Evolutionary conservation across 2,888 invertebrate genomes (phyloP).

Genomic region (Dicycla oo): DNA sequence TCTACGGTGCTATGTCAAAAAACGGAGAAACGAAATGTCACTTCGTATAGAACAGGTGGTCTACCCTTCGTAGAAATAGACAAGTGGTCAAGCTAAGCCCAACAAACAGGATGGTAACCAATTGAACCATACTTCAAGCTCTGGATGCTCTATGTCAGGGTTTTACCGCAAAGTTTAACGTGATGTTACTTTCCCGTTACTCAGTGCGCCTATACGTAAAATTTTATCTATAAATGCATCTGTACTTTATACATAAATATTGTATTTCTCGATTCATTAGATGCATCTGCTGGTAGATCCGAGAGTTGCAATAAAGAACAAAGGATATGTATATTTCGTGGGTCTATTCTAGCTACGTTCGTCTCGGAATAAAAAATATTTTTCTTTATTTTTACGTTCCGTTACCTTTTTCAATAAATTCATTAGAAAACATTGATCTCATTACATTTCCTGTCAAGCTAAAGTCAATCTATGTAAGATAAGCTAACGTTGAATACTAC

Average conservation of each 20-base stretch:
- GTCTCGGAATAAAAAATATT: background rate
- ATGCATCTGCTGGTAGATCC: conserved; percentile 11
- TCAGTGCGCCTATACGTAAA: conserved; percentile 31
- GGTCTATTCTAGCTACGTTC: conserved; percentile 4
- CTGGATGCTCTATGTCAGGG: background rate
- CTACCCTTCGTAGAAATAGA: too few relatives aligned
- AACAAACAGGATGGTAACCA: background rate
- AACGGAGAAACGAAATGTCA: too few relatives aligned
- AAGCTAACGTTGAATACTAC: background rate
- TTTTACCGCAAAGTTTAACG: background rate
- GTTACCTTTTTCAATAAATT: conserved; percentile 1
- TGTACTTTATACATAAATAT: conserved; percentile 17
- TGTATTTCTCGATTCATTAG: conserved; percentile 34
- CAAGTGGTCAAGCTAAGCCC: too few relatives aligned
- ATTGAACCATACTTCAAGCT: background rate
- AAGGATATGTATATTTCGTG: conserved; percentile 8
- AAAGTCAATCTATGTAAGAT: conserved; percentile 1
- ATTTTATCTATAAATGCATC: conserved; percentile 16
- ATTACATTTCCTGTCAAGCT: background rate
- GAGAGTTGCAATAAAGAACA: conserved; percentile 7
- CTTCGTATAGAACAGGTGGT: too few relatives aligned
- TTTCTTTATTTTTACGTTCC: conserved; percentile 1
- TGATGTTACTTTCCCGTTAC: conserved; percentile 13
- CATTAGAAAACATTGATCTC: background rate
- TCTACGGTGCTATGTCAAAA: too few relatives aligned